phyloP scores from a whole-genome alignment of 2,888 invertebrate species.

The Chorisops tibialis region DNA sequence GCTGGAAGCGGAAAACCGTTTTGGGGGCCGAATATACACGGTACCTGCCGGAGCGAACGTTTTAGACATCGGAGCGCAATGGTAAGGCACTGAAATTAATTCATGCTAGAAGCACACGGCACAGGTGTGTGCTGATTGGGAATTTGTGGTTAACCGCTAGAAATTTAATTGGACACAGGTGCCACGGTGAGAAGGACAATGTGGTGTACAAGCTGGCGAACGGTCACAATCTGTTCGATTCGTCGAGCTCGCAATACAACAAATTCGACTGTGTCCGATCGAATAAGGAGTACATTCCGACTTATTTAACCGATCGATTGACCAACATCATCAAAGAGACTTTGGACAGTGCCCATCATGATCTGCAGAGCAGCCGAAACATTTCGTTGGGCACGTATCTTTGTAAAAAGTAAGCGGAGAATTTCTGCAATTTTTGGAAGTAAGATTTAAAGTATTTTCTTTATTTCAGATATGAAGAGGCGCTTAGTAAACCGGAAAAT shows the following conservation, averaged over 20 bases:
- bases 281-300: slow-evolving; percentile 48
- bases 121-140: background rate
- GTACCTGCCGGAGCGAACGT: slow-evolving; percentile 56
- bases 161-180: slow-evolving; percentile 48
- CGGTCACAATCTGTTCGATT: slow-evolving; percentile 40
- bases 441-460: background rate
- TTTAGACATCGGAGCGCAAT: slow-evolving; percentile 74
- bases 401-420: slow-evolving; percentile 38
- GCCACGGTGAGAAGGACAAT: slow-evolving; percentile 67
- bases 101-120: background rate
- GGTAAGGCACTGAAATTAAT: slow-evolving; percentile 52
- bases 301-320: slow-evolving; percentile 43
- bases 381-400: slow-evolving; percentile 45
- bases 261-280: slow-evolving; percentile 45
- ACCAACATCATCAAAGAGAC: slow-evolving; percentile 49
- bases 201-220: slow-evolving; percentile 58
- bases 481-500: slow-evolving; percentile 40
- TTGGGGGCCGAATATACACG: slow-evolving; percentile 62
- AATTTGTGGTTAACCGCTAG: background rate
- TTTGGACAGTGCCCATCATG: slow-evolving; percentile 43
- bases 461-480: slow-evolving; percentile 35
- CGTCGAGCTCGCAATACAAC: slow-evolving; percentile 42
- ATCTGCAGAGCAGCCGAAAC: slow-evolving; percentile 43
- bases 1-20: slow-evolving; percentile 61
- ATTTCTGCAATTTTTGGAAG: background rate